Evolutionary conservation across 1,140 invertebrate genomes (phyloP).

Genomic region (Melanaphis sacchari): DNA sequence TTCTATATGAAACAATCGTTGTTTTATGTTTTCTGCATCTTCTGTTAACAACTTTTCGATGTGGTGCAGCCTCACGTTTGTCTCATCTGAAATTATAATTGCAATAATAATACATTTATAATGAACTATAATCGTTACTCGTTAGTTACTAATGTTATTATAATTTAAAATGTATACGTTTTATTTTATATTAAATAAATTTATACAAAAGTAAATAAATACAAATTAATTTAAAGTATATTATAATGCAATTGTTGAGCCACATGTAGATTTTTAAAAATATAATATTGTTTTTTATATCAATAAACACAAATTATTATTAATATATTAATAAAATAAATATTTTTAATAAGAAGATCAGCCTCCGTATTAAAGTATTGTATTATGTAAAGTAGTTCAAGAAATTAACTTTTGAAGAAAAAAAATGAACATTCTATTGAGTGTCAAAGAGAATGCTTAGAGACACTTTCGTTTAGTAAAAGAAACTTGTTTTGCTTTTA

Average conservation of each 20-base stretch:
- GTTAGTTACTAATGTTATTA: not conserved
- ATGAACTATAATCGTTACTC: not conserved
- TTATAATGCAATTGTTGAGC: not conserved
- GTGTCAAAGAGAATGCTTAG: not conserved
- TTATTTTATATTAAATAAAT: not conserved
- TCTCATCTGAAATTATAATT: slow-evolving; percentile 44
- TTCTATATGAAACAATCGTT: slow-evolving; percentile 22
- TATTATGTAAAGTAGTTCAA: not conserved
- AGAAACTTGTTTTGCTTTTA: not conserved
- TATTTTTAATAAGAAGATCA: not conserved
- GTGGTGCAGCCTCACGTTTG: not conserved
- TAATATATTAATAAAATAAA: not conserved
- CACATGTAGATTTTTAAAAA: not conserved
- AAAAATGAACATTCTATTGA: not conserved
- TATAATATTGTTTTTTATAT: not conserved
- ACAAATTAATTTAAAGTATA: not conserved
- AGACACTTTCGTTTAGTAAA: not conserved
- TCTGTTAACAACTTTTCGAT: slow-evolving; percentile 29
- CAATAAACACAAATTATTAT: not conserved
- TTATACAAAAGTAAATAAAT: not conserved
- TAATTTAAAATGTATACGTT: not conserved
- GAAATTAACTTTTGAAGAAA: not conserved
- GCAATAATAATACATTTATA: not conserved
- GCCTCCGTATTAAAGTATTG: not conserved
- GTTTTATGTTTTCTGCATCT: not conserved